Base-by-base conservation (phyloP, 2,888 invertebrate genomes). In the Gastrophysa polygoni region DNA sequence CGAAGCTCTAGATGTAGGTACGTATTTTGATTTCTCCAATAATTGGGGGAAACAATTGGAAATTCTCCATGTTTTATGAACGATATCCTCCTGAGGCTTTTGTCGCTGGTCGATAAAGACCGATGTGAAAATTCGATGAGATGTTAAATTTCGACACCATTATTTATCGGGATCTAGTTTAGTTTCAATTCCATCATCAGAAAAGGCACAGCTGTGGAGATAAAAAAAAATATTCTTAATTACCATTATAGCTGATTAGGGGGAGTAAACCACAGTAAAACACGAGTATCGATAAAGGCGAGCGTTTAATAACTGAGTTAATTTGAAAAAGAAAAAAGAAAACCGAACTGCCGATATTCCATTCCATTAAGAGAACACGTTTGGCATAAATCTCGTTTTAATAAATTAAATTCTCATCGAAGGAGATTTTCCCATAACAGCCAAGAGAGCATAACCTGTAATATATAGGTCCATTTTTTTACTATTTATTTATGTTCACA, bases 391-490 rank as follows among this genome's bases (percentile, higher is more conserved):
- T 77, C 76, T 77, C 73, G 71, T 75, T 75, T 74, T 75, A 76
- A 76, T 75, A 76, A 75, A 75, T 75, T 76, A 77, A 77, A 76
- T 76, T 75, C 75, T 73, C 76, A 69, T 64, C 64, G 61, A 60
- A 63, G 38, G 10, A 59, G 64, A 70, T 74, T 73, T 75, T 74
- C 73, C 74, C 74, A 74, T 73, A 73, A 68, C 65, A 72, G 56
- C 60, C 52, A 51, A 29, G 64, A 49, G 57, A 61, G 68, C 67
- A 68, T 67, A 72, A 70, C 71, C 74, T 67, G 75, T 76, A 77
- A 77, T 75, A 77, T 72, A 77, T 77, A 76, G 77, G 75, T 75
- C 75, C 76, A 76, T 76, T 76, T 76, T 77, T 77, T 77, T 76
- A 75, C 72, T 76, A 76, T 76, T 76, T 77, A 77, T 77, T 76